phyloP scores from a whole-genome alignment of 2,888 invertebrate genomes.

The Parnassius mnemosyne region DNA sequence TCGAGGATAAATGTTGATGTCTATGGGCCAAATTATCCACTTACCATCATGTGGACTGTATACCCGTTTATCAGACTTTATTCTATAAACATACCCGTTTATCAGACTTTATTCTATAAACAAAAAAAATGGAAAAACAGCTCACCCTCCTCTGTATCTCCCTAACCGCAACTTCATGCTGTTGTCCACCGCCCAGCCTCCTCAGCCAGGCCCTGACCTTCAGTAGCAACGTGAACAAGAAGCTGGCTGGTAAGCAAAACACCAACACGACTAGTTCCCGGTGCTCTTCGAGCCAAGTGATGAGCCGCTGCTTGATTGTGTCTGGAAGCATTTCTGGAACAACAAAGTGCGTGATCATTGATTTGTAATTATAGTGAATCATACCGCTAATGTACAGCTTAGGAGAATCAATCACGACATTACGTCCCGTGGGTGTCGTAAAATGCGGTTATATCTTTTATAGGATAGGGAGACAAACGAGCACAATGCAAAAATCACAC shows the following conservation, averaged over 20 bases:
- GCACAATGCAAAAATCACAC: too few relatives aligned
- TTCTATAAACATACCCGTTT: too few relatives aligned
- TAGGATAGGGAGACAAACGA: too few relatives aligned
- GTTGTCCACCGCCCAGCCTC: conserved; percentile 55
- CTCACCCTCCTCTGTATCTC: conserved; percentile 68
- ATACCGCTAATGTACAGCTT: neutral
- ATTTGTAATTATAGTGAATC: neutral
- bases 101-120: too few relatives aligned
- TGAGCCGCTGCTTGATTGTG: conserved; percentile 49
- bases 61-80: too few relatives aligned
- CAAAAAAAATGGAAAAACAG: neutral
- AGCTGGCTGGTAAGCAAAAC: conserved; percentile 85
- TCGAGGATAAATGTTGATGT: too few relatives aligned
- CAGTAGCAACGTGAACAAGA: conserved; percentile 77
- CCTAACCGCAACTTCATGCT: conserved; percentile 68
- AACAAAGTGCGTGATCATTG: neutral
- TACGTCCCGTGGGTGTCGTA: too few relatives aligned
- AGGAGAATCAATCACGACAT: too few relatives aligned
- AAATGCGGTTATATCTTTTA: too few relatives aligned
- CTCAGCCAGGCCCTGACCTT: conserved; percentile 57
- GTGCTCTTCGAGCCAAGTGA: conserved; percentile 81
- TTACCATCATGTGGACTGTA: too few relatives aligned
- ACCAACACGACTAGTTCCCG: conserved; percentile 82
- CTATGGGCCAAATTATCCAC: too few relatives aligned
- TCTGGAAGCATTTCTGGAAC: conserved; percentile 43